These are phyloP conservation scores for Heliothis peltigera DNA, from an alignment of 2,888 invertebrate species.

Conservation along the genomic window DNA sequence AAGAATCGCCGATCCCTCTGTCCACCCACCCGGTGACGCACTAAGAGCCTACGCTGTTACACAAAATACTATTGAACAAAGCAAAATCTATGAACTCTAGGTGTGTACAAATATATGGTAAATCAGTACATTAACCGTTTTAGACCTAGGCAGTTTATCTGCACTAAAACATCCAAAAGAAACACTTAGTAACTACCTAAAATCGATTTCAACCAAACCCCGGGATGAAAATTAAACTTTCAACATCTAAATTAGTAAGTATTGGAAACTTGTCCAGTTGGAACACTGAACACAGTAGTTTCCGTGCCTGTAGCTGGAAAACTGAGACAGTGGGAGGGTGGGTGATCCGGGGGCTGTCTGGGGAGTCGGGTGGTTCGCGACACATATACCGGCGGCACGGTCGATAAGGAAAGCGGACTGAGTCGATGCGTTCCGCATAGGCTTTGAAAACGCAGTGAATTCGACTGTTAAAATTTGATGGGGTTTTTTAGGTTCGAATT, in stretches of 20 bases:
- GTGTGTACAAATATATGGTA: constrained; percentile 2
- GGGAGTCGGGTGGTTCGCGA: constrained; percentile 78
- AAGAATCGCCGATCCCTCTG: constrained; percentile 54
- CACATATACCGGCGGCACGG: constrained; percentile 84
- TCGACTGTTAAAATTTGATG: constrained; percentile 63
- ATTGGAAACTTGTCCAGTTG: constrained; percentile 68
- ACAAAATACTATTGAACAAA: constrained; percentile 15
- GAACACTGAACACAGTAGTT: constrained; percentile 65
- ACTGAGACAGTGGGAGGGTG: constrained; percentile 63
- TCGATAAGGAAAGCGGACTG: constrained; percentile 83
- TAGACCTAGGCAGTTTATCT: constrained; percentile 30
- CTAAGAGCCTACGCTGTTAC: constrained; percentile 3
- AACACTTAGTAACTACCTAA: constrained; percentile 6
- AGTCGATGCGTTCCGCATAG: constrained; percentile 81
- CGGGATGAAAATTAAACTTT: constrained; percentile 39
- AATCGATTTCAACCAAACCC: constrained; percentile 17
- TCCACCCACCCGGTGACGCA: constrained; percentile 26
- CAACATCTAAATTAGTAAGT: constrained; percentile 65
- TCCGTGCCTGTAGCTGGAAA: constrained; percentile 73
- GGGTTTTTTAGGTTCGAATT: constrained; percentile 54
- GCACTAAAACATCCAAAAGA: constrained; percentile 20
- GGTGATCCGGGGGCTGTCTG: constrained; percentile 60
- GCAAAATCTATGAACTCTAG: constrained; percentile 26
- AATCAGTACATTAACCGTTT: constrained; percentile 30
- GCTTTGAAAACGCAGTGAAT: constrained; percentile 72